phyloP scores from a whole-genome alignment of 37 sponge, comb jelly and placozoan genomes.

The Halisarca cf. caerulea region DNA sequence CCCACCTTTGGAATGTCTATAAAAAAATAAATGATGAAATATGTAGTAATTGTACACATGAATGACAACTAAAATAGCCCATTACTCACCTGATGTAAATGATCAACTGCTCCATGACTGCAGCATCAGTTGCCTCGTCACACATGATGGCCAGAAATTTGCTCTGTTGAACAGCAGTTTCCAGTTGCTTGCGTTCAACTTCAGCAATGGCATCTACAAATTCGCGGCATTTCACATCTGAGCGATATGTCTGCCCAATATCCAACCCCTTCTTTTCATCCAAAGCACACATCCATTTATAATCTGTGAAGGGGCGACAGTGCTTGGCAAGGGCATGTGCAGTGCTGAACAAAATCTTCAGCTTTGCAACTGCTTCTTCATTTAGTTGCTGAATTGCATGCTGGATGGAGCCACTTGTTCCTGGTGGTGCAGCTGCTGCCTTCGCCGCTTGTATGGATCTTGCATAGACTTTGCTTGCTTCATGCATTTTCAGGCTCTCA shows the following conservation, averaged over 20 bases:
- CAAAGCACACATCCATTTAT: slow-evolving; percentile 24
- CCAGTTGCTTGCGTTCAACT: not conserved
- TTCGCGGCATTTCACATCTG: not conserved
- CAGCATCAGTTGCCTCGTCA: not conserved
- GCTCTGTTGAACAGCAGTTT: not conserved
- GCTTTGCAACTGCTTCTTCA: no score
- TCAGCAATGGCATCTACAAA: slow-evolving; percentile 3
- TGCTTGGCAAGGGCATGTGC: slow-evolving; percentile 27
- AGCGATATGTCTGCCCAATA: not conserved
- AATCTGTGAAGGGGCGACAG: slow-evolving; percentile 10
- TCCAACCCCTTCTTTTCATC: slow-evolving; percentile 27
- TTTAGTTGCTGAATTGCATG: no score
- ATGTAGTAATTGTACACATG: no score
- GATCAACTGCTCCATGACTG: not conserved
- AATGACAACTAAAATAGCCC: not conserved
- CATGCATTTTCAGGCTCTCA: no score
- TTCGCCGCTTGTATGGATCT: no score
- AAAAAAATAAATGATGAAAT: no score
- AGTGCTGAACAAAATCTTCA: slow-evolving; percentile 2
- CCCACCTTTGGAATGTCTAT: no score
- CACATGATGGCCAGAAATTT: not conserved
- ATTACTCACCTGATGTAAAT: not conserved
- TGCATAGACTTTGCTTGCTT: no score
- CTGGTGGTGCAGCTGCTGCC: no score
- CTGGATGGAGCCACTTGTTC: no score